These are phyloP conservation scores for Nemoura dubitans DNA, from an alignment of 2,888 invertebrate species.

Conservation along the genomic window DNA sequence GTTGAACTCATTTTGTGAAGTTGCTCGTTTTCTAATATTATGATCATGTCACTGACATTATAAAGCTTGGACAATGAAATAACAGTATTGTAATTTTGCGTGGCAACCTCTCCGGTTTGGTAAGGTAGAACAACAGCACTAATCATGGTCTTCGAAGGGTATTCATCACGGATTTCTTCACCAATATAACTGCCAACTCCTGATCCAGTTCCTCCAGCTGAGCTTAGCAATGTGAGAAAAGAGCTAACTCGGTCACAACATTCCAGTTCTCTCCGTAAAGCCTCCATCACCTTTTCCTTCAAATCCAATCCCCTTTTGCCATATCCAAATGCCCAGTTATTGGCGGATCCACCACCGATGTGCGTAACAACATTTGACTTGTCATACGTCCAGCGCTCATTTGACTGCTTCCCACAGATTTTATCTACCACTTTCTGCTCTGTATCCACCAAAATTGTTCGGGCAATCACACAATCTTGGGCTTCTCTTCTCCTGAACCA, in stretches of 20 bases:
- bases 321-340: slow-evolving; percentile 67
- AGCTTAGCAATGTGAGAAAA: slow-evolving; percentile 62
- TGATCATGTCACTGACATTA: slow-evolving; percentile 59
- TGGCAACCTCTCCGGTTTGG: slow-evolving; percentile 62
- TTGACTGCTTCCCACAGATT: slow-evolving; percentile 54
- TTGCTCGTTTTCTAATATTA: slow-evolving; percentile 64
- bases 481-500: slow-evolving; percentile 61
- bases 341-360: slow-evolving; percentile 62
- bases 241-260: slow-evolving; percentile 60
- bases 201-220: slow-evolving; percentile 66
- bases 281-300: slow-evolving; percentile 58
- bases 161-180: slow-evolving; percentile 60
- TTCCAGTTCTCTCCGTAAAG: slow-evolving; percentile 60
- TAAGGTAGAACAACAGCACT: slow-evolving; percentile 62
- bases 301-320: slow-evolving; percentile 59
- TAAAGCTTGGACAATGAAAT: slow-evolving; percentile 62
- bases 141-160: slow-evolving; percentile 61
- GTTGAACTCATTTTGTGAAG: slow-evolving; percentile 59
- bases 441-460: slow-evolving; percentile 63
- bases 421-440: slow-evolving; percentile 62
- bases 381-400: slow-evolving; percentile 57
- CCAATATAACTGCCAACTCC: slow-evolving; percentile 63
- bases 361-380: slow-evolving; percentile 60
- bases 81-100: slow-evolving; percentile 65
- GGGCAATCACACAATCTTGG: slow-evolving; percentile 56